phyloP scores from a whole-genome alignment of 2,113 vertebrate species.

The Anoura caudifer region DNA sequence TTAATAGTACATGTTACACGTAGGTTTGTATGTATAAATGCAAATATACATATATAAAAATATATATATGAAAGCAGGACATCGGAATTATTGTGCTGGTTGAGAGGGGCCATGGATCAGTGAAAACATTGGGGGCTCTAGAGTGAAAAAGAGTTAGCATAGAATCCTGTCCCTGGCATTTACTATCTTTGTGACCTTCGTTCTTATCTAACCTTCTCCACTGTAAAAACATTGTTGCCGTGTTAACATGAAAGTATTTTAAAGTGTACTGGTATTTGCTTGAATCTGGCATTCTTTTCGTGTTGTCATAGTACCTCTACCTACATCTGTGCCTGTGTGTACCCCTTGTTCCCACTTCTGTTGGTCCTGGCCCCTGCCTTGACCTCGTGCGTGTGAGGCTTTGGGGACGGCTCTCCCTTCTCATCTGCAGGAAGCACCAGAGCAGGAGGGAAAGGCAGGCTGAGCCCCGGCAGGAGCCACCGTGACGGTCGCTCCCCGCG shows the following conservation, averaged over 20 bases:
- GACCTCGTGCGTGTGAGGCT: neutral
- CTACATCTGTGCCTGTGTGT: neutral
- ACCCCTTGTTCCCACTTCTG: neutral
- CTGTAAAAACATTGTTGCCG: neutral
- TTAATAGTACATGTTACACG: neutral
- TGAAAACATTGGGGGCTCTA: neutral
- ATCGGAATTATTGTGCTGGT: neutral
- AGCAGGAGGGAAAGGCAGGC: neutral
- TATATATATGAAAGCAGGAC: neutral
- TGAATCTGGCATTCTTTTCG: neutral
- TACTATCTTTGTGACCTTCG: neutral
- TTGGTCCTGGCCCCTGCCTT: neutral
- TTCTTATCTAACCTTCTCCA: neutral
- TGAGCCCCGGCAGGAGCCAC: rapidly evolving
- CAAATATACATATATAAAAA: too few relatives aligned
- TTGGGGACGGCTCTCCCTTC: neutral
- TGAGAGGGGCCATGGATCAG: neutral
- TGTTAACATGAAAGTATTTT: neutral
- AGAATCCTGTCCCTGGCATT: neutral
- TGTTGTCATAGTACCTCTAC: neutral
- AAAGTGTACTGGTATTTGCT: neutral
- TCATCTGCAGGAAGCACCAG: neutral
- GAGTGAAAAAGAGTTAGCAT: neutral
- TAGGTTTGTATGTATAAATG: neutral
- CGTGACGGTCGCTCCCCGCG: rapidly evolving